phyloP scores from a whole-genome alignment of 2,113 vertebrate species.

The Microcebus lehilahytsara region DNA sequence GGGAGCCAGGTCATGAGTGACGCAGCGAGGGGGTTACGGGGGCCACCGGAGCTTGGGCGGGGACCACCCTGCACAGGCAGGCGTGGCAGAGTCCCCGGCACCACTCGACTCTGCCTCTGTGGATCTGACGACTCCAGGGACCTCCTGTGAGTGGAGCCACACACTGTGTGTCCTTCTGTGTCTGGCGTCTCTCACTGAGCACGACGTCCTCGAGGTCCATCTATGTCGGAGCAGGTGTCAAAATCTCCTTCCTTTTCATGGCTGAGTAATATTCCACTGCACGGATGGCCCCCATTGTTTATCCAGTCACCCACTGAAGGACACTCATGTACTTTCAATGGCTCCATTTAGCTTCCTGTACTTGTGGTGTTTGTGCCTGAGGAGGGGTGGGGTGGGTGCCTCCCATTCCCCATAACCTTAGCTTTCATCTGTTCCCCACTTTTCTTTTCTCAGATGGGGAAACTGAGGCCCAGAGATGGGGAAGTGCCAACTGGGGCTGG shows the following conservation, averaged over 20 bases:
- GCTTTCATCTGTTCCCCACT: not conserved
- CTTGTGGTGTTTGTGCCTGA: rapidly evolving
- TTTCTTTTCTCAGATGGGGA: not conserved
- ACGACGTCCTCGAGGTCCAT: not conserved
- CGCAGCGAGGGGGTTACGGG: not conserved
- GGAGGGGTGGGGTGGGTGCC: rapidly evolving
- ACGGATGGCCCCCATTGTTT: not conserved
- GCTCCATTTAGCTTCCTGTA: not conserved
- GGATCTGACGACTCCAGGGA: not conserved
- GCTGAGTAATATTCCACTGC: not conserved
- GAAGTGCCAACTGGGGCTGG: not conserved
- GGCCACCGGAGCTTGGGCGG: not conserved
- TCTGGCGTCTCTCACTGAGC: not conserved
- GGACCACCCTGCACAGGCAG: not conserved
- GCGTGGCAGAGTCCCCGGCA: not conserved
- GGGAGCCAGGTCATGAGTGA: not conserved
- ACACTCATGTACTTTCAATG: not conserved
- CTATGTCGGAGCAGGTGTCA: not conserved
- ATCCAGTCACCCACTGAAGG: not conserved
- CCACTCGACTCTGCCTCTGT: not conserved
- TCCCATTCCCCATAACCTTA: not conserved
- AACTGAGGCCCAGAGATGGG: not conserved
- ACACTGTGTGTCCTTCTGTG: not conserved
- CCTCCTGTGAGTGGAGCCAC: not conserved
- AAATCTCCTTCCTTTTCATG: not conserved